phyloP scores from a whole-genome alignment of 2,113 vertebrate species.

The Megaceryle maxima region DNA sequence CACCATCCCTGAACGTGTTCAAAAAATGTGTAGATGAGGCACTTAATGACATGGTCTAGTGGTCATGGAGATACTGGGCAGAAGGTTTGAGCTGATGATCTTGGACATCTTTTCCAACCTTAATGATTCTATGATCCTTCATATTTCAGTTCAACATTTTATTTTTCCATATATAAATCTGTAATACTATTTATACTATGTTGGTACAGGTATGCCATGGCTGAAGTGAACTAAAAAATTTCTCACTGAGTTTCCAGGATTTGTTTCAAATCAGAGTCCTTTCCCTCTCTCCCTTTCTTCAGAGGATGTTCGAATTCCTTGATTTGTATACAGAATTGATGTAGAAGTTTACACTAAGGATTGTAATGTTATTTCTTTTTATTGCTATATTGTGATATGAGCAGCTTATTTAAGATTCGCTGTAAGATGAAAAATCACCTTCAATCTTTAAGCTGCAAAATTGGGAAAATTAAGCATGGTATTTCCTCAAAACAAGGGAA shows the following conservation, averaged over 20 bases:
- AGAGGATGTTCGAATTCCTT: not conserved
- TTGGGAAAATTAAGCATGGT: not conserved
- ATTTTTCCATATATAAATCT: not conserved
- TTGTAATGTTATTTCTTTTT: not conserved
- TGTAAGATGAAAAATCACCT: not conserved
- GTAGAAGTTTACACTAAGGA: not conserved
- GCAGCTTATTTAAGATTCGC: not conserved
- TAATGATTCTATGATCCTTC: not conserved
- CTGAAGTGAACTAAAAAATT: not conserved
- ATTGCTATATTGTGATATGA: not conserved
- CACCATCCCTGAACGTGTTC: too few species aligned
- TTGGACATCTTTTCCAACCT: too few species aligned
- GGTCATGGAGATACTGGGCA: too few species aligned
- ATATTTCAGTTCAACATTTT: not conserved
- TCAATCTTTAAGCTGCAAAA: not conserved
- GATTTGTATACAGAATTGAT: not conserved
- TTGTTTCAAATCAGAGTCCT: not conserved
- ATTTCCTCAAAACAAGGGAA: not conserved
- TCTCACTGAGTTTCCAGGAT: not conserved
- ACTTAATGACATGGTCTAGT: too few species aligned
- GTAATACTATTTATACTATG: not conserved
- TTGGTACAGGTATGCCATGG: not conserved
- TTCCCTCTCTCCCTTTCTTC: not conserved
- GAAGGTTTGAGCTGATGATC: too few species aligned
- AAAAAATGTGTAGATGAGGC: too few species aligned